Evolutionary conservation across 2,888 invertebrate genomes (phyloP), one percentile per base, ranked within the genome.

Genomic region (Prosopocoilus inquinatus): DNA sequence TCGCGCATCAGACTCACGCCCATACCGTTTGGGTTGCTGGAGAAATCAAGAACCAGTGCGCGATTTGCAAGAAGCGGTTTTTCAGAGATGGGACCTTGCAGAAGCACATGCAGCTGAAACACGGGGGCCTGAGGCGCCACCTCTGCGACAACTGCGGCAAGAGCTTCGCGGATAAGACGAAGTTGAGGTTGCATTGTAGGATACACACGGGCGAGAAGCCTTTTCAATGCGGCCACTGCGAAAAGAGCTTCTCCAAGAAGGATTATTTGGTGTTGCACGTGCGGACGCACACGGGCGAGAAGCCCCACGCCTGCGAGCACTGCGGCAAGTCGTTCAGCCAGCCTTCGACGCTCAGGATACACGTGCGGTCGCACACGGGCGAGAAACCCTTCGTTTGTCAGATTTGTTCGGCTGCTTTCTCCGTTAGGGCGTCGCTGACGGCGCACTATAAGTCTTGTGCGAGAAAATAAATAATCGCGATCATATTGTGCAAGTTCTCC

Each of bases 381-480:
- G 73, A 73, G 50, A 62, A 67, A 33, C 73, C 73, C 0, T 73
- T 70, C 45, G 75, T 81, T 1, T 85, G 85, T 59, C 76, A 79
- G 7, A 75, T 79, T 9, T 85, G 85, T 47, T 80, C 77, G 1
- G 79, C 80, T 48, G 80, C 82, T 0, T 85, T 84, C 55, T 81
- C 82, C 1, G 83, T 83, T 47, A 76, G 78, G 11, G 79, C 82
- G 0, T 81, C 82, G 34, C 70, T 82, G 48, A 83, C 82, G 53
- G 68, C 80, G 20, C 84, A 84, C 63, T 69, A 77, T 59, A 78
- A 78, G 36, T 28, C 20, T 1, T 28, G 20, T 5, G 20, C 7
- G 7, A 28, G 77, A 76, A 2, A 51, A 2, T 51, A 55, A 41
- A 43, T 20, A 34, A 28, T n/a, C n/a, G n/a, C n/a, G n/a, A n/a